phyloP scores from a whole-genome alignment of 2,113 vertebrate genomes.

The Cheilinus undulatus region DNA sequence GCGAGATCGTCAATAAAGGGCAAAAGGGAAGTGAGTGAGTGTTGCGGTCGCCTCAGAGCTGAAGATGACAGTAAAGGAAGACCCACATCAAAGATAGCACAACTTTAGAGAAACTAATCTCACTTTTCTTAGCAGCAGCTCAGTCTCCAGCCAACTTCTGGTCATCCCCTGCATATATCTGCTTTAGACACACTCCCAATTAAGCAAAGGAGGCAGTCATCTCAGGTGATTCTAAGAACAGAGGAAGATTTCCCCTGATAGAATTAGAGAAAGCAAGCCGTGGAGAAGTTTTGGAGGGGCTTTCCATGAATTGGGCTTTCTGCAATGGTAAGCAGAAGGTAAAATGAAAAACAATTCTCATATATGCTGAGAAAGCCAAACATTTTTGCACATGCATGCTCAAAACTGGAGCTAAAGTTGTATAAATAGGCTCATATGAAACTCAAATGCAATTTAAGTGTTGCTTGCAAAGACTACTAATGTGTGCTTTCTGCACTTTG shows the following conservation, averaged over 20 bases:
- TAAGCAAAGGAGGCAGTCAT: no score
- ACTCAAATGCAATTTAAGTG: background rate
- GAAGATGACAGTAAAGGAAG: slow-evolving; percentile 64
- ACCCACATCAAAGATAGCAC: slow-evolving; percentile 67
- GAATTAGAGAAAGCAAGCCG: background rate
- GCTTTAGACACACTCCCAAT: no score
- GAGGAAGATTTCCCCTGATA: slow-evolving; percentile 53
- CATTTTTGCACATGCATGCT: slow-evolving; percentile 14
- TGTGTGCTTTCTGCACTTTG: slow-evolving; percentile 7
- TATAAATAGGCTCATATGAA: background rate
- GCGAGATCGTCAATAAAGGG: background rate
- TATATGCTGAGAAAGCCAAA: slow-evolving; percentile 31
- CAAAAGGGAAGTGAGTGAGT: slow-evolving; percentile 37
- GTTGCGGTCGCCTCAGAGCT: slow-evolving; percentile 47
- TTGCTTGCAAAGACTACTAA: slow-evolving; percentile 13
- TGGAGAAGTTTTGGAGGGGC: slow-evolving; percentile 45
- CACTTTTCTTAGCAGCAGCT: slow-evolving; percentile 51
- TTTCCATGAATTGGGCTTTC: slow-evolving; percentile 52
- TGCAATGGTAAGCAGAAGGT: slow-evolving; percentile 7
- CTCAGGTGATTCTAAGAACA: slow-evolving; percentile 60
- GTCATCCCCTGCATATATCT: slow-evolving; percentile 33
- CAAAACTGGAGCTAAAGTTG: slow-evolving; percentile 9
- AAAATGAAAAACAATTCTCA: slow-evolving; percentile 16
- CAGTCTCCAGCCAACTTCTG: slow-evolving; percentile 25
- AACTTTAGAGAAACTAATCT: slow-evolving; percentile 61